Conservation (phyloP, 2,888 invertebrate species). For the Mesorhabditis belari region DNA sequence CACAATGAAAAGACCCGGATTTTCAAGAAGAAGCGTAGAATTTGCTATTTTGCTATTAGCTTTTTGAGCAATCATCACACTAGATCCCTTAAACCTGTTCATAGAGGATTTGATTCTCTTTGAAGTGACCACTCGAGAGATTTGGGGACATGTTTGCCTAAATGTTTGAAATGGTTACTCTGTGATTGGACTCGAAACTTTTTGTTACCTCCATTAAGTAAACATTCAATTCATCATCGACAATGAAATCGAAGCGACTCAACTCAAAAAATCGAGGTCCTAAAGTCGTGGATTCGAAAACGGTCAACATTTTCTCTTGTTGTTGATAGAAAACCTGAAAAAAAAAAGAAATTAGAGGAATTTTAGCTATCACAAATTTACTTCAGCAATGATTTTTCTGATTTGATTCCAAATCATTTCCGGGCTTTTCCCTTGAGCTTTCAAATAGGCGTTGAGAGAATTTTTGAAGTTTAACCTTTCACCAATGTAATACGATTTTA, state of each 20-base stretch:
- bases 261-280: constrained; percentile 73
- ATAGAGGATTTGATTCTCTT: constrained; percentile 76
- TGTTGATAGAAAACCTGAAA: constrained; percentile 51
- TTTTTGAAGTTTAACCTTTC: constrained; percentile 75
- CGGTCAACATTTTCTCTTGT: constrained; percentile 34
- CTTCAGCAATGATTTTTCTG: constrained; percentile 69
- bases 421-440: constrained; percentile 64
- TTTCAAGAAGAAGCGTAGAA: background rate
- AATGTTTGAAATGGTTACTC: constrained; percentile 17
- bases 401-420: constrained; percentile 73
- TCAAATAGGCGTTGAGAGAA: constrained; percentile 70
- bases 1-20: no score
- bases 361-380: constrained; percentile 50
- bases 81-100: constrained; percentile 70
- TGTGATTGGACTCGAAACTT: background rate
- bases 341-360: constrained; percentile 21
- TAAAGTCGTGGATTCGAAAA: constrained; percentile 8
- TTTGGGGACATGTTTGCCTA: constrained; percentile 95
- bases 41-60: no score
- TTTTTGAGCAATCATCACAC: no score
- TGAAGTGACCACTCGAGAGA: constrained; percentile 82
- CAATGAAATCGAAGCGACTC: constrained; percentile 84
- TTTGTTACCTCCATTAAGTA: constrained; percentile 71
- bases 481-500: constrained; percentile 53
- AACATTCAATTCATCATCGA: constrained; percentile 78